Conservation (phyloP, 2,888 invertebrate genomes). For the Meliscaeva auricollis region DNA sequence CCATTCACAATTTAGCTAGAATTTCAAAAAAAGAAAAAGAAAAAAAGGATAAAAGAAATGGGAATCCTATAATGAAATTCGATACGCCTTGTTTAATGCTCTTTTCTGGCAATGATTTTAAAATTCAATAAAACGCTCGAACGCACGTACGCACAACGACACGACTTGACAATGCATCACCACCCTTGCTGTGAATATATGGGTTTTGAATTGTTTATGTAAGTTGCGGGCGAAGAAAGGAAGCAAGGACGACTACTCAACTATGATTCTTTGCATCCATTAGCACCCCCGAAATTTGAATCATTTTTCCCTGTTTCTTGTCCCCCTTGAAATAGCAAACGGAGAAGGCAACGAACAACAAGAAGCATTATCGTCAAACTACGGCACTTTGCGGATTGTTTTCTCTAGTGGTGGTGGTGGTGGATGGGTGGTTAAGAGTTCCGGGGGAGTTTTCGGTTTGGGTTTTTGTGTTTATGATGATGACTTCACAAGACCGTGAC, state of each 20-base stretch:
- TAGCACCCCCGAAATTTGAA: constrained; percentile 68
- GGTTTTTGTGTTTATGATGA: constrained; percentile 20
- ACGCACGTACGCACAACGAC: constrained; percentile 67
- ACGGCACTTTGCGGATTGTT: constrained; percentile 84
- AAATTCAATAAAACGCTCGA: constrained; percentile 77
- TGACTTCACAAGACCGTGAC: constrained; percentile 53
- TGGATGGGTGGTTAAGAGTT: background rate
- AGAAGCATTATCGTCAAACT: constrained; percentile 76
- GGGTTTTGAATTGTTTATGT: constrained; percentile 51
- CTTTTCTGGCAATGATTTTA: constrained; percentile 80
- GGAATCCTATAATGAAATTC: constrained; percentile 83
- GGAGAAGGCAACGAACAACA: constrained; percentile 62
- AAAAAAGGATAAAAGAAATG: constrained; percentile 35
- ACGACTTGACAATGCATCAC: constrained; percentile 32
- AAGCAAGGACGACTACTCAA: constrained; percentile 21
- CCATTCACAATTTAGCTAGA: constrained; percentile 24
- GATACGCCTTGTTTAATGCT: constrained; percentile 85
- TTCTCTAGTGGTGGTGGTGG: constrained; percentile 66
- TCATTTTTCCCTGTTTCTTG: background rate
- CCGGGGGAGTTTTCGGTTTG: constrained; percentile 5
- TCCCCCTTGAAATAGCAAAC: constrained; percentile 36
- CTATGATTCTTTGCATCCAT: constrained; percentile 65
- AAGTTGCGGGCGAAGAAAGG: constrained; percentile 57
- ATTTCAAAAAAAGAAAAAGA: constrained; percentile 5
- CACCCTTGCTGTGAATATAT: constrained; percentile 60